A percentile compares a stretch with the other conserved stretches of the same genome.
These are phyloP conservation scores for Holothuria leucospilota DNA, from an alignment of 53 echinoderm and acorn worm species.

Conservation along the genomic window DNA sequence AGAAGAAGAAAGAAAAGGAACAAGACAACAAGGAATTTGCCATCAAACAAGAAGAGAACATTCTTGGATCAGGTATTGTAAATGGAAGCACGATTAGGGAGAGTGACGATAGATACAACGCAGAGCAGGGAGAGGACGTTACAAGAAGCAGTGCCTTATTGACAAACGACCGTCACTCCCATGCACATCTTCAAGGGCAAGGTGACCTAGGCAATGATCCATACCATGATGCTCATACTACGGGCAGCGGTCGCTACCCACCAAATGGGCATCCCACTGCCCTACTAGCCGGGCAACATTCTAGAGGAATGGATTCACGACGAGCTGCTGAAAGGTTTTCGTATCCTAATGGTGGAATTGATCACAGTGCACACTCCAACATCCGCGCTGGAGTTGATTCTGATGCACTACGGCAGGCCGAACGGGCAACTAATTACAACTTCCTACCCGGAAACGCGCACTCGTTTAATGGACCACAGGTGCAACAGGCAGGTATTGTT, in stretches of 20 bases:
- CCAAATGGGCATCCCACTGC: neutral
- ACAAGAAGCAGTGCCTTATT: neutral
- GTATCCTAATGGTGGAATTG: constrained; percentile 16
- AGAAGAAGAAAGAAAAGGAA: constrained; percentile 22
- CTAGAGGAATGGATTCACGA: neutral
- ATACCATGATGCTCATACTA: neutral
- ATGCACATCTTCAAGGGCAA: neutral
- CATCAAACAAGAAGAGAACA: neutral
- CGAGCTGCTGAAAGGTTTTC: constrained; percentile 2
- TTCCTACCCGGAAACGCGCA: constrained; percentile 33
- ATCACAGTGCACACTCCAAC: neutral
- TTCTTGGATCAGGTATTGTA: neutral
- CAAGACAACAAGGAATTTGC: neutral
- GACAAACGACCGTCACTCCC: neutral
- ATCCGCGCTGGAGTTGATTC: neutral
- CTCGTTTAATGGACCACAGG: neutral
- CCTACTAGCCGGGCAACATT: neutral
- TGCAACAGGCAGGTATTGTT: neutral
- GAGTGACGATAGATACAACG: too few species aligned
- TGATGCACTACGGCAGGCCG: neutral
- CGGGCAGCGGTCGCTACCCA: neutral
- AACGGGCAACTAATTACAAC: constrained; percentile 4
- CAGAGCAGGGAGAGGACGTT: neutral
- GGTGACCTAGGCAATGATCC: neutral
- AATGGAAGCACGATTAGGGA: neutral